These are phyloP conservation scores for Peribatodes rhomboidaria DNA, from an alignment of 2,888 invertebrate genomes.

Conservation along the genomic window DNA sequence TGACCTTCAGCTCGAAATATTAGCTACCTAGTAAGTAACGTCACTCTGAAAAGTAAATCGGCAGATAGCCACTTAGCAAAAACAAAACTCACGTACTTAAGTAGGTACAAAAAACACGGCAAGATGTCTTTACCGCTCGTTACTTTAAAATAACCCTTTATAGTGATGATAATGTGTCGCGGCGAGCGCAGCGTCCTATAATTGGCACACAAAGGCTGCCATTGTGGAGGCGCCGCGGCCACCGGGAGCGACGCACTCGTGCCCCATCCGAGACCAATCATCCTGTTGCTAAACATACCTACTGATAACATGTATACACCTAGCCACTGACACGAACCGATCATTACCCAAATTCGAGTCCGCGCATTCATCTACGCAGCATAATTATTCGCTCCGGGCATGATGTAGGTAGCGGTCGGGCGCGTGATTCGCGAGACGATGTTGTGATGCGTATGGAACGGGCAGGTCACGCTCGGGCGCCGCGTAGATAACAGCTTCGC, in stretches of 20 bases:
- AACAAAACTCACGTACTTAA: neutral
- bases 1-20: too few relatives aligned
- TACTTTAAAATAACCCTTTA: neutral
- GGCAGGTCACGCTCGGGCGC: slow-evolving; percentile 38
- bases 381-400: neutral
- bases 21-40: too few relatives aligned
- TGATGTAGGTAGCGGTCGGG: slow-evolving; percentile 1
- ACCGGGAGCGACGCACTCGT: slow-evolving; percentile 1
- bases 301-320: neutral
- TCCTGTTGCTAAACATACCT: neutral
- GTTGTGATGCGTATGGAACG: slow-evolving; percentile 32
- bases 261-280: neutral
- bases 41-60: too few relatives aligned
- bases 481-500: slow-evolving; percentile 34
- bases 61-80: too few relatives aligned
- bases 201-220: slow-evolving; percentile 59
- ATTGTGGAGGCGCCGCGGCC: slow-evolving; percentile 43
- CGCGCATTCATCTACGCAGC: neutral
- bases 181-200: slow-evolving; percentile 34
- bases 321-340: neutral
- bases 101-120: neutral
- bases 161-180: slow-evolving; percentile 25
- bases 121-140: neutral
- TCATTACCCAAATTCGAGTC: neutral
- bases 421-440: slow-evolving; percentile 42